Base-by-base conservation (phyloP, 2,888 invertebrate genomes). In the Dynastes tityus region DNA sequence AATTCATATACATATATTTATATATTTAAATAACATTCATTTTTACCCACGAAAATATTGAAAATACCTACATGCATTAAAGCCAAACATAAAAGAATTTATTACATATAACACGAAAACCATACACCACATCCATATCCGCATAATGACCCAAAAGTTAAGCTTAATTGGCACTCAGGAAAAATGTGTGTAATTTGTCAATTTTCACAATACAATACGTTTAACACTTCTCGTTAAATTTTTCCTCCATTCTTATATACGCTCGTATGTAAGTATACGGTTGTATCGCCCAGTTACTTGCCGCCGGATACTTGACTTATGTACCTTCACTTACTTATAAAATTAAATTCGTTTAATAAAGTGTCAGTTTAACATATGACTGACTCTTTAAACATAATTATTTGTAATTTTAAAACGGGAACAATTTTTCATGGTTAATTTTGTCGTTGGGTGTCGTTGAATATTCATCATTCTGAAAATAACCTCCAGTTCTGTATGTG, bases 361-460 rank as follows among this genome's bases (percentile, higher is more conserved):
- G 37, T 58, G 71, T 58, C 53, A 73, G 51, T 55, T 73, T 40
- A 37, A 22, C 1, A 37, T 11, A 5, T 37, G 37, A 27, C 16
- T 16, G 22, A 11, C 55, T 71, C 8, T 58, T 73, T 58, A 73
- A 73, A 73, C 58, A 58, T 71, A 73, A 61, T 73, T 73, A 73
- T 58, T 73, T 29, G 40, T 73, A 73, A 73, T 6, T 73, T 73
- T 73, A 40, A 37, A 58, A 9, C 6, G 40, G 40, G 22, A 73
- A 73, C 22, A 40, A 40, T 61, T 58, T 40, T 73, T 58, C 73
- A 45, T 45, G 73, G 58, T 53, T 22, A 22, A 40, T 73, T 58
- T 40, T 49, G 22, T 73, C 29, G 73, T 61, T 73, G 58, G 58
- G 16, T 37, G 1, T 13, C 22, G 58, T 45, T 73, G 45, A 61